Conservation (phyloP, 2,888 invertebrate genomes). For the Tenthredo scrophulariae region DNA sequence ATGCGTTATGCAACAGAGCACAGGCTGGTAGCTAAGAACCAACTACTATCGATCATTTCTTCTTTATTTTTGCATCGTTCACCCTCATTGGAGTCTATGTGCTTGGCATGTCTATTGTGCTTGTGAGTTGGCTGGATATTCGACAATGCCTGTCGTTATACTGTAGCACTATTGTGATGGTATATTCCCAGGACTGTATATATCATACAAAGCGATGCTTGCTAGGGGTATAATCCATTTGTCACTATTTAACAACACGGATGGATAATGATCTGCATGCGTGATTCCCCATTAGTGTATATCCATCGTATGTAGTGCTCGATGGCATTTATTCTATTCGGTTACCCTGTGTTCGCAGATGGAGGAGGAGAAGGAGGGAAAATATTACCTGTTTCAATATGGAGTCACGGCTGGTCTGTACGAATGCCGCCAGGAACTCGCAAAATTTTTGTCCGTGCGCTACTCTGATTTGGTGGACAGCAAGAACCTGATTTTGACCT, state of each 20-base stretch:
- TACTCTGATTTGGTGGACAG: slow-evolving; percentile 78
- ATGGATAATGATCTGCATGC: background rate
- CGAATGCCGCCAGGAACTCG: slow-evolving; percentile 78
- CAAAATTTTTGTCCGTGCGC: slow-evolving; percentile 77
- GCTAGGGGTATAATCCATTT: background rate
- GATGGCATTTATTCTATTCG: background rate
- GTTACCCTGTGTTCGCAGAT: slow-evolving; percentile 64
- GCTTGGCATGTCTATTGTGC: background rate
- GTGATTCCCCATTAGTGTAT: too few species aligned
- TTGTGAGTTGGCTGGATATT: background rate
- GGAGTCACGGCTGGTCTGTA: slow-evolving; percentile 79
- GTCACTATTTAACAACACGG: background rate
- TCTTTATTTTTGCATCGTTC: background rate
- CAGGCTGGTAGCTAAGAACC: slow-evolving; percentile 75
- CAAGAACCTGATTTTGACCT: slow-evolving; percentile 81
- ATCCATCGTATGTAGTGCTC: background rate
- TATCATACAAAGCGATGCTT: background rate
- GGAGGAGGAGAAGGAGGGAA: slow-evolving; percentile 72
- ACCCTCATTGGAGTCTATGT: background rate
- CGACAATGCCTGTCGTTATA: background rate
- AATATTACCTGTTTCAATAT: slow-evolving; percentile 80
- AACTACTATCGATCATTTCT: background rate
- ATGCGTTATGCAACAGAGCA: slow-evolving; percentile 79
- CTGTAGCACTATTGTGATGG: background rate
- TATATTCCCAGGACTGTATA: background rate